phyloP scores from a whole-genome alignment of 2,797 vertebrate species.

The Pelodytes ibericus region DNA sequence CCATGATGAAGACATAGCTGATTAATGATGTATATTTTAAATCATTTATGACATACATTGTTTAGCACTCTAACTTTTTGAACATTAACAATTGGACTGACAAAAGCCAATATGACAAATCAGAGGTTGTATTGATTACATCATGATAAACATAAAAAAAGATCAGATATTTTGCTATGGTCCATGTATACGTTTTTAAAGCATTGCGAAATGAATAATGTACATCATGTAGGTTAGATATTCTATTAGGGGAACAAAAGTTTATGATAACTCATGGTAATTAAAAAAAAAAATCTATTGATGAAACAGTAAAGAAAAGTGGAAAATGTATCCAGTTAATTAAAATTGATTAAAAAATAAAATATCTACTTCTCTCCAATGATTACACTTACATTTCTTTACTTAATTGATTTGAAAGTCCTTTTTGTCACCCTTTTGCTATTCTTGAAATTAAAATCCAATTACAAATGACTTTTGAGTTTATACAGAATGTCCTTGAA shows the following conservation, averaged over 20 bases:
- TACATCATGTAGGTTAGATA: background rate
- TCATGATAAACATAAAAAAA: no score
- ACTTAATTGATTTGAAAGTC: slow-evolving; percentile 22
- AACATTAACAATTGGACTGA: no score
- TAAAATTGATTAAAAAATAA: slow-evolving; percentile 40
- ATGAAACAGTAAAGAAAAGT: slow-evolving; percentile 28
- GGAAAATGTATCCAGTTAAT: slow-evolving; percentile 34
- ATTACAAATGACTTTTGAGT: slow-evolving; percentile 22
- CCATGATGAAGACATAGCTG: no score
- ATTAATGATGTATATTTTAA: no score
- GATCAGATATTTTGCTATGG: no score
- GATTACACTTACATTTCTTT: slow-evolving; percentile 23
- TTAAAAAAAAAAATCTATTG: slow-evolving; percentile 35
- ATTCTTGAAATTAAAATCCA: slow-evolving; percentile 24
- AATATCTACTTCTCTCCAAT: slow-evolving; percentile 27
- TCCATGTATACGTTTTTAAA: no score
- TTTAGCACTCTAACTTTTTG: no score
- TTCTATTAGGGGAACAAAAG: background rate
- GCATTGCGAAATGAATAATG: no score
- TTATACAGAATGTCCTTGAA: slow-evolving; percentile 10
- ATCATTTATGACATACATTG: no score
- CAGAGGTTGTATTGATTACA: no score
- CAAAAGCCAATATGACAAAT: no score
- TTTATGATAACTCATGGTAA: slow-evolving; percentile 6
- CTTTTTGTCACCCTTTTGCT: background rate